Percentiles rank a stretch among this genome's conserved stretches.
Evolutionary conservation across 2,797 vertebrate species (phyloP).

Genomic region (Enteromius unitaeniatus): DNA sequence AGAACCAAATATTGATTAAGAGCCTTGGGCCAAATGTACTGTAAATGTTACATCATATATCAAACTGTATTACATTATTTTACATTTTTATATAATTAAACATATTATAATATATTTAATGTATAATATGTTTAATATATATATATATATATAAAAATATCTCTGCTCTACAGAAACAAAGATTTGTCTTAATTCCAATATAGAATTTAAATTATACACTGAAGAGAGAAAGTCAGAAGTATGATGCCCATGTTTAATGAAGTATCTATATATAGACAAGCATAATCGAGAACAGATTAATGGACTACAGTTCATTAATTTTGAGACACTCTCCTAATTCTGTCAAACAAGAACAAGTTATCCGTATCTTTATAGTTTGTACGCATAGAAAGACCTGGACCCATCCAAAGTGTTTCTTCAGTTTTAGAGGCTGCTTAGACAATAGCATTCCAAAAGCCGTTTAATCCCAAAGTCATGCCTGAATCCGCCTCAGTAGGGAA

Average conservation of each 20-base stretch:
- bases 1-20: background rate
- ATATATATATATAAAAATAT: background rate
- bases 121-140: background rate
- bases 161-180: background rate
- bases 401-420: slow-evolving; percentile 9
- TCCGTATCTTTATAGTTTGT: background rate
- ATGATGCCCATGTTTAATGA: slow-evolving; percentile 15
- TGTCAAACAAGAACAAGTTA: slow-evolving; percentile 12
- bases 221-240: background rate
- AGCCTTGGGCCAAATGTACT: background rate
- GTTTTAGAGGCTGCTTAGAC: slow-evolving; percentile 28
- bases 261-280: slow-evolving; percentile 33
- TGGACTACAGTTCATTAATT: slow-evolving; percentile 24
- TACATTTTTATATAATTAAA: background rate
- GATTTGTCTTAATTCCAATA: background rate
- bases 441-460: slow-evolving; percentile 51
- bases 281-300: slow-evolving; percentile 7
- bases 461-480: slow-evolving; percentile 63
- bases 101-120: background rate
- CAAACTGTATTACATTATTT: background rate
- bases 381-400: background rate
- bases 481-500: slow-evolving; percentile 59
- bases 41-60: background rate
- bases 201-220: background rate
- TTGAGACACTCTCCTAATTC: background rate